phyloP scores from a whole-genome alignment of 2,797 vertebrate genomes.

The Myripristis jacobus region DNA sequence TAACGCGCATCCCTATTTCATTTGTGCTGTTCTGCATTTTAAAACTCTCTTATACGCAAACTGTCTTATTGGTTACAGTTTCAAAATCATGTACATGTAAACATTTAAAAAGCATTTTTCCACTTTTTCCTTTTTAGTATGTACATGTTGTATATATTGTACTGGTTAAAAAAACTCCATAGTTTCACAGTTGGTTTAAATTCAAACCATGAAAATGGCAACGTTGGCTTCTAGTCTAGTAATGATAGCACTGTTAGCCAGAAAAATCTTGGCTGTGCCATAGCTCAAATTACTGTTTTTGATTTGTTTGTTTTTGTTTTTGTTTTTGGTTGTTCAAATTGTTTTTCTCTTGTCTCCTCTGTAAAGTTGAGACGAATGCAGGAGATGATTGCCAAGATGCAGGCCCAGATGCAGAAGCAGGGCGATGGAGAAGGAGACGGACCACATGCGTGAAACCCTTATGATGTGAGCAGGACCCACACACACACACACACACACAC shows the following conservation, averaged over 20 bases:
- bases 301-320: too few species aligned
- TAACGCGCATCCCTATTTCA: too few species aligned
- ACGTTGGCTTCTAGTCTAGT: background rate
- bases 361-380: conserved; percentile 97
- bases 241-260: too few species aligned
- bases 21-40: too few species aligned
- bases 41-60: background rate
- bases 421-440: conserved; percentile 86
- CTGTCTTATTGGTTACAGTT: background rate
- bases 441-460: conserved; percentile 65
- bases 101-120: too few species aligned
- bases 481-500: background rate
- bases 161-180: background rate
- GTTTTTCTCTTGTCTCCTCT: background rate
- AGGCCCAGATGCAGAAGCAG: conserved; percentile 97
- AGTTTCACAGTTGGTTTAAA: background rate
- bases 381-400: conserved; percentile 98
- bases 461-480: conserved; percentile 40
- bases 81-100: background rate
- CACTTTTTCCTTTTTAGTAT: too few species aligned
- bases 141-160: too few species aligned
- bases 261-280: background rate
- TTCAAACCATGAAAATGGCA: background rate
- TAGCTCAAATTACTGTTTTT: background rate
- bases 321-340: background rate